Conservation (phyloP, 1,140 invertebrate genomes). For the Phthorimaea operculella region DNA sequence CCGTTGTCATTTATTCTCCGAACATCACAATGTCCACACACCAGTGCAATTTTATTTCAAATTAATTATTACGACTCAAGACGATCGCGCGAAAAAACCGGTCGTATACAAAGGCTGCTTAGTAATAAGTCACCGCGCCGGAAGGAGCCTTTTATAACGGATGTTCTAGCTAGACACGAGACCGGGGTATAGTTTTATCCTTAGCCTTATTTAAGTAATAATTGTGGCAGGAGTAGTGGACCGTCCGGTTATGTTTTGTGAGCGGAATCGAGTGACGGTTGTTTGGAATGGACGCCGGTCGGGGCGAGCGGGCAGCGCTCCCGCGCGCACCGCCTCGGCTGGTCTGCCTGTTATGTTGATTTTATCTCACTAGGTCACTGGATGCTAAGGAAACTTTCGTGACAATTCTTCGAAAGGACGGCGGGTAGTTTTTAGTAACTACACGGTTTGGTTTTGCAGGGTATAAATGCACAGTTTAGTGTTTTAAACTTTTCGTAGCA, state of each 20-base stretch:
- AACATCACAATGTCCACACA: slow-evolving; percentile 7
- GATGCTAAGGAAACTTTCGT: no score
- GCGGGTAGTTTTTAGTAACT: no score
- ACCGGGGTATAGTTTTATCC: no score
- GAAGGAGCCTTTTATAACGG: neutral
- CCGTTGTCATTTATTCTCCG: slow-evolving; percentile 33
- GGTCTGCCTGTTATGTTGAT: neutral
- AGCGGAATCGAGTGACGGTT: slow-evolving; percentile 53
- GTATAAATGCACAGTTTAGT: no score
- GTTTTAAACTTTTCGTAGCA: no score
- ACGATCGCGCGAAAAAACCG: slow-evolving; percentile 13
- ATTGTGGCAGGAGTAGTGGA: no score
- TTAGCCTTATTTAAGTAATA: no score
- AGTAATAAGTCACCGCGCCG: slow-evolving; percentile 14
- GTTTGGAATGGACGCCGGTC: slow-evolving; percentile 27
- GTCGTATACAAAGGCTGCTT: neutral
- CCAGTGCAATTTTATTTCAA: neutral
- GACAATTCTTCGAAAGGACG: no score
- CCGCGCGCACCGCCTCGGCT: slow-evolving; percentile 25
- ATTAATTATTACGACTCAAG: neutral
- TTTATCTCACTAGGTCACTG: no score
- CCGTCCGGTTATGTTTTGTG: slow-evolving; percentile 63
- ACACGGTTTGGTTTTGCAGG: no score
- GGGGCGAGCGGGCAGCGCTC: slow-evolving; percentile 41
- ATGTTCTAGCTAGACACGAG: no score